Evolutionary conservation across 2,888 invertebrate genomes (phyloP).

Genomic region (Omphaloscelis lunosa): DNA sequence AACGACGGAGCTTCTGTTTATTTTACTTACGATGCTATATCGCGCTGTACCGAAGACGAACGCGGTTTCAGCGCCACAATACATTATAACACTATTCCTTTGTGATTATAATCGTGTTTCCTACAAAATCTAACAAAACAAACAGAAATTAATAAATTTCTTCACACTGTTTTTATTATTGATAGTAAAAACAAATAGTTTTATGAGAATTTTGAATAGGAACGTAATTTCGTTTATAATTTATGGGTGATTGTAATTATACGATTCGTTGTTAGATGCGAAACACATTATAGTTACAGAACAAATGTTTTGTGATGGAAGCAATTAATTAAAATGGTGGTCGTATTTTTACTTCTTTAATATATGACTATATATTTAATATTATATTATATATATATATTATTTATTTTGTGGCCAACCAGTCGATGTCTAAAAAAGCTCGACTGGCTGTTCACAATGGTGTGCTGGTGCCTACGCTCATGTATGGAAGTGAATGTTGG

Average conservation of each 20-base stretch:
- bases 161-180: constrained; percentile 57
- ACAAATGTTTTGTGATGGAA: constrained; percentile 13
- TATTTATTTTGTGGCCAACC: too few species aligned
- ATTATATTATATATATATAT: too few species aligned
- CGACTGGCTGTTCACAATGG: too few species aligned
- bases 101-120: constrained; percentile 65
- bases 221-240: constrained; percentile 47
- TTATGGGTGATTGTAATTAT: constrained; percentile 56
- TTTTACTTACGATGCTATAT: constrained; percentile 81
- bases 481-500: too few species aligned
- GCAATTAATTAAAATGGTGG: constrained; percentile 1
- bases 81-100: constrained; percentile 67
- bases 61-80: constrained; percentile 62
- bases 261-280: constrained; percentile 53
- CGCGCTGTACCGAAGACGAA: constrained; percentile 80
- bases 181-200: constrained; percentile 58
- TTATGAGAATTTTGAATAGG: constrained; percentile 52
- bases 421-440: too few species aligned
- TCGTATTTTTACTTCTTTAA: too few species aligned
- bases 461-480: too few species aligned
- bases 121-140: constrained; percentile 60
- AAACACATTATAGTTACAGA: constrained; percentile 43
- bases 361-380: too few species aligned
- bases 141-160: constrained; percentile 66
- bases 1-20: constrained; percentile 75